phyloP scores from a whole-genome alignment of 2,113 vertebrate species.

The Syngnathus floridae region DNA sequence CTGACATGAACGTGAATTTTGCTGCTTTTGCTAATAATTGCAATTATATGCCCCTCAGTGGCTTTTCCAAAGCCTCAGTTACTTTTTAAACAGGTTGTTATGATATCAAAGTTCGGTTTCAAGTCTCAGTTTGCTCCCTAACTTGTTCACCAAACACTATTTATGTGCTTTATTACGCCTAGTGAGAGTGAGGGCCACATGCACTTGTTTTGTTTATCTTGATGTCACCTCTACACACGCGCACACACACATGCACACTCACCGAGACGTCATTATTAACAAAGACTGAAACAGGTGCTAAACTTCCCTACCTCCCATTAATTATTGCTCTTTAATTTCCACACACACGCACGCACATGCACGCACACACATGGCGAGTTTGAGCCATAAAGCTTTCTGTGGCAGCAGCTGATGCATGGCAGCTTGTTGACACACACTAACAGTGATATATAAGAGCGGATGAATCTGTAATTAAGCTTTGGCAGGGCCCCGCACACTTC shows the following conservation, averaged over 20 bases:
- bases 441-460: constrained; percentile 84
- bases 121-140: not conserved
- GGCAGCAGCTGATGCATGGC: constrained; percentile 76
- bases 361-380: constrained; percentile 31
- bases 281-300: constrained; percentile 69
- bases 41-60: too few relatives aligned
- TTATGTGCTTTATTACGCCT: not conserved
- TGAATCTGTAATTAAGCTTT: constrained; percentile 92
- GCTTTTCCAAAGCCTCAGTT: too few relatives aligned
- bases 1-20: too few relatives aligned
- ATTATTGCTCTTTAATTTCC: constrained; percentile 70
- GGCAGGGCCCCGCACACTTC: constrained; percentile 75
- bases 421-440: constrained; percentile 85
- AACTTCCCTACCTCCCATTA: constrained; percentile 64
- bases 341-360: constrained; percentile 44
- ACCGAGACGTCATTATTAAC: constrained; percentile 64
- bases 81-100: too few relatives aligned
- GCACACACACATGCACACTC: constrained; percentile 19
- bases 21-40: too few relatives aligned
- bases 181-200: constrained; percentile 8
- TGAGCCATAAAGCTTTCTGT: constrained; percentile 76
- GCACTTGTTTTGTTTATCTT: constrained; percentile 50
- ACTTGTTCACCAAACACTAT: not conserved
- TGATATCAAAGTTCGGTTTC: too few relatives aligned
- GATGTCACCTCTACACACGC: constrained; percentile 24